A percentile compares a stretch with the other conserved stretches of the same genome.
These are phyloP conservation scores for Hydropsyche tenuis DNA, from an alignment of 1,140 invertebrate species.

Conservation along the genomic window DNA sequence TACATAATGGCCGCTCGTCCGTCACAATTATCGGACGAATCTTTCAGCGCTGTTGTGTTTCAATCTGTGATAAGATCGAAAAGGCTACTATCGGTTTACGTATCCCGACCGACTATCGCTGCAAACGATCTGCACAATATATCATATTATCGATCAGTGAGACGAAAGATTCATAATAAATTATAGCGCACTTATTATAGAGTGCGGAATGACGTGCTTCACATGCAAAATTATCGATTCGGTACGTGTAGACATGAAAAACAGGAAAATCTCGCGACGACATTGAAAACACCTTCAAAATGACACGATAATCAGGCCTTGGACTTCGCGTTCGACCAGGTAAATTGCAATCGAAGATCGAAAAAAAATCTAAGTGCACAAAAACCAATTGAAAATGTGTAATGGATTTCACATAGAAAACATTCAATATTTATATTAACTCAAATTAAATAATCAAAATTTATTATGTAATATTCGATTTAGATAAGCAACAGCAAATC, in stretches of 20 bases:
- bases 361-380: too few species aligned
- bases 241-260: slow-evolving; percentile 13
- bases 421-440: too few species aligned
- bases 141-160: neutral
- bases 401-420: too few species aligned
- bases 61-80: slow-evolving; percentile 12
- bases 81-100: neutral
- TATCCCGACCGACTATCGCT: neutral
- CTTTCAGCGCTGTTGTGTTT: neutral
- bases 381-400: too few species aligned
- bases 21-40: neutral
- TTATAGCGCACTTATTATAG: neutral
- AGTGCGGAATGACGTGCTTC: neutral
- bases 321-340: too few species aligned
- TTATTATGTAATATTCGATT: neutral
- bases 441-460: too few species aligned
- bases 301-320: neutral
- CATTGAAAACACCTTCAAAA: slow-evolving; percentile 22
- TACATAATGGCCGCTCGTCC: too few species aligned
- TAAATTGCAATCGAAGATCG: too few species aligned
- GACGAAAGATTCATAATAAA: slow-evolving; percentile 1
- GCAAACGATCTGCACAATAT: neutral
- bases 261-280: slow-evolving; percentile 17
- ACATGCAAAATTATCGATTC: slow-evolving; percentile 1
- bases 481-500: too few species aligned